Evolutionary conservation across 2,113 vertebrate species (phyloP), one percentile per base, ranked within the genome.

Genomic region (Ancistrus triradiatus): DNA sequence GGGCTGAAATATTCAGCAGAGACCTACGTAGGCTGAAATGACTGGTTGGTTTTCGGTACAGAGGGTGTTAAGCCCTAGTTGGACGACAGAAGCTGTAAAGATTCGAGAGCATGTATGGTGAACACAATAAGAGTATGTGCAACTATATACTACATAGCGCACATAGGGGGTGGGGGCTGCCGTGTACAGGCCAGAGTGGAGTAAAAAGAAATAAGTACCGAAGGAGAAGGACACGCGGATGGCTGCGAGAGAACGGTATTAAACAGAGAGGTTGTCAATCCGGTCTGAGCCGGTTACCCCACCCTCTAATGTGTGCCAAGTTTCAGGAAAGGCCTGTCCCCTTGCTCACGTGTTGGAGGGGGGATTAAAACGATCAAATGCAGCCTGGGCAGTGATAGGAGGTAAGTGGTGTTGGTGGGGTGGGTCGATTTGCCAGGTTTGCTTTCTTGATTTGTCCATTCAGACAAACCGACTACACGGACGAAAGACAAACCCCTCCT

Each of bases 221-320:
- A 66, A 85, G 78, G 80, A 83, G 80, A 24, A 73, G 58, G 68
- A 71, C 81, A 84, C 63, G 74, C 78, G 76, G 84, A 80, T 73
- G 56, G 81, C 84, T 82, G 81, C 70, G 69, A 88, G 79, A 76
- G 84, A 87, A 82, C 74, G 69, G 85, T 80, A 87, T 87, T 88
- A 90, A 86, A 86, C 78, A 85, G 85, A 78, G 87, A 89, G 86
- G 85, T 83, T 88, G 87, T 88, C 87, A 88, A 90, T 88, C 86
- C 84, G 83, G 88, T 90, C 86, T 89, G 84, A 89, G 85, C 87
- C 84, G 81, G 88, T 89, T 89, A 88, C 88, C 88, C 88, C 88
- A 87, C 88, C 88, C 88, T 81, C 68, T 50, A 74, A 74, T 75
- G 66, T 81, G 82, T 87, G 87, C 87, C 87, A 90, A 88, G 85